Evolutionary conservation across 30 jellyfish, hydroid and myxozoan genomes (phyloP), one percentile per base, ranked within the genome.

Genomic region (Pelagia noctiluca): DNA sequence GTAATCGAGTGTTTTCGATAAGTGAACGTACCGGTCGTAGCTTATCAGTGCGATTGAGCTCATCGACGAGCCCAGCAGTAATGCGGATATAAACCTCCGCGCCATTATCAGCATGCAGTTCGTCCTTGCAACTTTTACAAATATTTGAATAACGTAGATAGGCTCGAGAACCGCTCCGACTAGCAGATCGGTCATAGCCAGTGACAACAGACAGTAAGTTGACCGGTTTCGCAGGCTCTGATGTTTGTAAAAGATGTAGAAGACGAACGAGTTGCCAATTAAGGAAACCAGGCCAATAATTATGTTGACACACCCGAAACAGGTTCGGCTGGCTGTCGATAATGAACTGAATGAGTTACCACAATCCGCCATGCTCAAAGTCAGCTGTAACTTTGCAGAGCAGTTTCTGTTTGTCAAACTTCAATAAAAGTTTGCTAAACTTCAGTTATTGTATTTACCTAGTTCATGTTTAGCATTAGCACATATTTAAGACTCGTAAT

Each of bases 21-120:
- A 75, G 23, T 78, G 88, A 23, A 88, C 48, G 78, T 78, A 88
- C 2, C 96, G 88, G 36, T 88, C 96, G 33, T 78, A 88, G 64
- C 96, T 88, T 1, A 88, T 80, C 83, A 88, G 71, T 21, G 96
- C 89, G 32, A 88, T 63, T 60, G 85, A 76, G 66, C 91, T 88
- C 87, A 82, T 82, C 3, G 91, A 77, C 4, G 91, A 82, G 18
- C 96, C 96, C 66, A 76, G 35, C 47, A 88, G 57, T 61, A 60
- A 28, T 0, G 96, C 77, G 1, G 92, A 62, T 13, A 68, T 5
- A 33, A 52, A 69, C 34, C 91, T 53, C n/a, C 89, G 88, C 16
- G 79, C 47, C 16, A 72, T 26, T 16, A 74, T 66, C 76, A 88
- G 48, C 18, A 62, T 46, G 31, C 96, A 88, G 21, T 53, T 78